A percentile compares a stretch with the other conserved stretches of the same genome.
These are phyloP conservation scores for Chauna torquata DNA, from an alignment of 2,113 vertebrate genomes.

Conservation along the genomic window DNA sequence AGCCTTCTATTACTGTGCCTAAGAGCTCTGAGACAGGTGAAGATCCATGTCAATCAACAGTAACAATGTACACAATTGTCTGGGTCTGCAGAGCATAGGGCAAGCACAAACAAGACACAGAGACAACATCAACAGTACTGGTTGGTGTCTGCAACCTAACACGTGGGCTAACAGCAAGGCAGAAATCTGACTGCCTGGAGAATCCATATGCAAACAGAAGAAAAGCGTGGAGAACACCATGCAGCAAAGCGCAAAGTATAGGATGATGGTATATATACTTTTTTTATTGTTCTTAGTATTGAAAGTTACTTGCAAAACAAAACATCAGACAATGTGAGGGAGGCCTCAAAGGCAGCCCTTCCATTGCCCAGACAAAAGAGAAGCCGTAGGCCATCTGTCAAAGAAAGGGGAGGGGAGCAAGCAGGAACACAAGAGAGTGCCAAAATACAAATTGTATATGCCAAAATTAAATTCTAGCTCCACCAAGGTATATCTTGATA, in stretches of 20 bases:
- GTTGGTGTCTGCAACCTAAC: not conserved
- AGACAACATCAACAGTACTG: not conserved
- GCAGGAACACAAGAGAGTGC: not conserved
- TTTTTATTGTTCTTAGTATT: not conserved
- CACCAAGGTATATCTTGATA: not conserved
- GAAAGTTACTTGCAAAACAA: not conserved
- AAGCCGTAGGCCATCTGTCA: not conserved
- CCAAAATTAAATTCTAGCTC: not conserved
- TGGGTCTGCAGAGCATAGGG: not conserved
- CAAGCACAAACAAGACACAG: not conserved
- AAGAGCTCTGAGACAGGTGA: not conserved
- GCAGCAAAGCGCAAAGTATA: not conserved
- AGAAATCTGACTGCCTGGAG: not conserved
- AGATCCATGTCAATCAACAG: not conserved
- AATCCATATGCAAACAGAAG: not conserved
- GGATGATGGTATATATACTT: not conserved
- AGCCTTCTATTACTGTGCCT: not conserved
- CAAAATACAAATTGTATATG: not conserved
- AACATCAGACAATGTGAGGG: not conserved
- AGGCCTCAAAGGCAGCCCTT: not conserved
- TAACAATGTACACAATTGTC: not conserved
- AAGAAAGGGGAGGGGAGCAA: not conserved
- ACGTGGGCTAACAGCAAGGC: not conserved
- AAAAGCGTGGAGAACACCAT: not conserved
- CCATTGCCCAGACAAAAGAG: not conserved